phyloP scores from a whole-genome alignment of 1,140 invertebrate genomes.

The Eciton burchellii region DNA sequence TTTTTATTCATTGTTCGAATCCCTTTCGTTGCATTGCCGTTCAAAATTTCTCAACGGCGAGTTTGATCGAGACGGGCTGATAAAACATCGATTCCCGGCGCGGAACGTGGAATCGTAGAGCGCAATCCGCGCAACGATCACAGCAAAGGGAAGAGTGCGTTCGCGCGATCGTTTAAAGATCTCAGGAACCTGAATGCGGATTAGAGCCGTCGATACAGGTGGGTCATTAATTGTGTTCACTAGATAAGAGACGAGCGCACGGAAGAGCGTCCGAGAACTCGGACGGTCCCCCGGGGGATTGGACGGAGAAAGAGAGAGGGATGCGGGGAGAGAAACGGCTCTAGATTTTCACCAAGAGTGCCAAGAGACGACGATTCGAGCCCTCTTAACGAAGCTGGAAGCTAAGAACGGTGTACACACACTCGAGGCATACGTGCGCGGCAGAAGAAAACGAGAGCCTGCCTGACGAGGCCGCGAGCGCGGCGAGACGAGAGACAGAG shows the following conservation, averaged over 20 bases:
- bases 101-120: not conserved
- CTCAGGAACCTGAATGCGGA: not conserved
- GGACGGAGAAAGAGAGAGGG: not conserved
- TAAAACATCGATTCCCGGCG: slow-evolving; percentile 2
- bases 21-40: not conserved
- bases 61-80: not conserved
- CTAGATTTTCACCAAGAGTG: slow-evolving; percentile 65
- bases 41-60: not conserved
- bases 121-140: too few species aligned
- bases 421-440: slow-evolving; percentile 31
- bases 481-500: slow-evolving; percentile 18
- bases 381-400: slow-evolving; percentile 72
- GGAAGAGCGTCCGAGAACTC: slow-evolving; percentile 29
- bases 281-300: slow-evolving; percentile 29
- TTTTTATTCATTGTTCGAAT: too few species aligned
- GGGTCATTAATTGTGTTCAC: slow-evolving; percentile 46
- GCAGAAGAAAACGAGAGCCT: slow-evolving; percentile 71
- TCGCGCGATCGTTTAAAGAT: slow-evolving; percentile 10
- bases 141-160: not conserved
- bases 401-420: slow-evolving; percentile 60
- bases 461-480: slow-evolving; percentile 56
- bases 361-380: slow-evolving; percentile 70
- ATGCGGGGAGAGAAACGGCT: not conserved
- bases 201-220: slow-evolving; percentile 12
- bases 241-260: slow-evolving; percentile 12